These are phyloP conservation scores for Sanderia malayensis DNA, from an alignment of 30 jellyfish, hydroid and myxozoan genomes.

Conservation along the genomic window DNA sequence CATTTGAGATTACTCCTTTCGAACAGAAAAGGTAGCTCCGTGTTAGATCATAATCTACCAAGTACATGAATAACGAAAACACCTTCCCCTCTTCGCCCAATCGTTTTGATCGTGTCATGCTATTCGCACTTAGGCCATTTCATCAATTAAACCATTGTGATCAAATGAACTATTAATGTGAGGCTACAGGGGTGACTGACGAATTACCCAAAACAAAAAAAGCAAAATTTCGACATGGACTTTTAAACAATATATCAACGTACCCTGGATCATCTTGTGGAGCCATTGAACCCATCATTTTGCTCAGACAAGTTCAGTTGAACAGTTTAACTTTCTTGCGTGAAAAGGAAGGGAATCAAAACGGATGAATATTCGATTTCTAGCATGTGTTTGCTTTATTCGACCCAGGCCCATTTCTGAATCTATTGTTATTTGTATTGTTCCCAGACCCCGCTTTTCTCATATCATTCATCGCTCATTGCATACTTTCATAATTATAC, in stretches of 20 bases:
- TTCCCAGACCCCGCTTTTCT: slow-evolving; percentile 1
- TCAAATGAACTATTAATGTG: not conserved
- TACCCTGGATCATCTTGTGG: slow-evolving; percentile 72
- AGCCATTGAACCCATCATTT: slow-evolving; percentile 53
- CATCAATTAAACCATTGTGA: not conserved
- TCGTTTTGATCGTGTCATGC: not conserved
- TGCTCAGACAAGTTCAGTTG: too few species aligned
- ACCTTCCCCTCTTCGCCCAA: not conserved
- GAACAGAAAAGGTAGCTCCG: too few species aligned
- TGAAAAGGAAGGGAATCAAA: too few species aligned
- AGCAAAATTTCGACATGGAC: not conserved
- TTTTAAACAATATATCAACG: not conserved
- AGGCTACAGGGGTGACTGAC: not conserved
- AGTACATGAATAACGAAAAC: not conserved
- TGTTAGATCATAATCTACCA: too few species aligned
- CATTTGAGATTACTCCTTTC: too few species aligned
- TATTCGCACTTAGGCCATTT: not conserved
- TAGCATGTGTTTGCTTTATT: not conserved
- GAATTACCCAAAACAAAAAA: not conserved
- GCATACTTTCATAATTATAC: too few species aligned
- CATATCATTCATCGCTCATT: too few species aligned
- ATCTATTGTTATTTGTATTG: not conserved
- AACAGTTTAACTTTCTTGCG: too few species aligned
- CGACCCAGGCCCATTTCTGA: slow-evolving; percentile 1
- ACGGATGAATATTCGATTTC: not conserved